Evolutionary conservation across 2,888 invertebrate genomes (phyloP).

Genomic region (Drosophila sordidula): DNA sequence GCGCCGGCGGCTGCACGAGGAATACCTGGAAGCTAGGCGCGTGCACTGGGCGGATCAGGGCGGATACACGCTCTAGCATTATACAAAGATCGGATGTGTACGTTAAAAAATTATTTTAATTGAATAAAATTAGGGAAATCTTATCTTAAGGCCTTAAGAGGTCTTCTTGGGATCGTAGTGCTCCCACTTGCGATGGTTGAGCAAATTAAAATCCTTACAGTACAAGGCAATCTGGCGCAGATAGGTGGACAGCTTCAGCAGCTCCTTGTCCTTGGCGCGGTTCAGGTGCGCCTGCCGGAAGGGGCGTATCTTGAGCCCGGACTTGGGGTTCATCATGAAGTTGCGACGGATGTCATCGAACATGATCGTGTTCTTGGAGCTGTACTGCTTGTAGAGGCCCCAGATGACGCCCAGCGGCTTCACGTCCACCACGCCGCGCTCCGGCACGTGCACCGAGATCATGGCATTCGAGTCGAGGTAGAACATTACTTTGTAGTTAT

Average conservation of each 20-base stretch:
- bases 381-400: slow-evolving; percentile 96
- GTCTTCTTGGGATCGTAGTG: slow-evolving; percentile 86
- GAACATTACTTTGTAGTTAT: slow-evolving; percentile 95
- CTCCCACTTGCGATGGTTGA: slow-evolving; percentile 98
- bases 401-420: slow-evolving; percentile 98
- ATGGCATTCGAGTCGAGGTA: slow-evolving; percentile 96
- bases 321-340: slow-evolving; percentile 98
- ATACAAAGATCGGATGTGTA: slow-evolving; percentile 3
- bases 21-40: slow-evolving; percentile 88
- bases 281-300: slow-evolving; percentile 96
- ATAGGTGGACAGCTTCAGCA: slow-evolving; percentile 92
- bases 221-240: slow-evolving; percentile 92
- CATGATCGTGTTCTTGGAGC: slow-evolving; percentile 97
- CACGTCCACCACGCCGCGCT: slow-evolving; percentile 96
- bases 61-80: slow-evolving; percentile 79
- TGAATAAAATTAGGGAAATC: slow-evolving; percentile 66
- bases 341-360: slow-evolving; percentile 98
- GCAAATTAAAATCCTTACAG: slow-evolving; percentile 91
- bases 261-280: slow-evolving; percentile 92
- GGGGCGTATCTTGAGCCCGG: slow-evolving; percentile 95
- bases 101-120: slow-evolving; percentile 63
- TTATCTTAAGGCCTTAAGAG: slow-evolving; percentile 53
- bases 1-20: slow-evolving; percentile 86
- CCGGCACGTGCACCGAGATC: slow-evolving; percentile 96
- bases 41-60: slow-evolving; percentile 89